phyloP scores from a whole-genome alignment of 2,113 vertebrate species.

The Rhinoderma darwinii region DNA sequence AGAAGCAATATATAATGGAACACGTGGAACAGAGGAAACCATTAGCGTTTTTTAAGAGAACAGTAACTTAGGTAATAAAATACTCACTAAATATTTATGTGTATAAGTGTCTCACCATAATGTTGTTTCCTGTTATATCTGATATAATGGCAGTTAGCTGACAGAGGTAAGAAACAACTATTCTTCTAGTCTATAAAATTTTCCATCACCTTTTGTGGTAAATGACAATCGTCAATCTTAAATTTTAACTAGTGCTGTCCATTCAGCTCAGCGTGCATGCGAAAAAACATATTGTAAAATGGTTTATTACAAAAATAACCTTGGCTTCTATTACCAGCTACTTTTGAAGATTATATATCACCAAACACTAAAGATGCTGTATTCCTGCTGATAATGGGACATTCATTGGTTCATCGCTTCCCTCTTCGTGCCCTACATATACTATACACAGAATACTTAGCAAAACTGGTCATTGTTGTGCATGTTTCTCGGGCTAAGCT shows the following conservation, averaged over 20 bases:
- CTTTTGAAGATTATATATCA: neutral
- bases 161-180: neutral
- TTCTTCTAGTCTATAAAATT: neutral
- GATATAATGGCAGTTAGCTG: constrained; percentile 26
- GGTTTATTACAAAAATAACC: neutral
- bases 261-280: neutral
- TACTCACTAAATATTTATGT: constrained; percentile 46
- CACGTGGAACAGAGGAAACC: constrained; percentile 43
- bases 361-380: neutral
- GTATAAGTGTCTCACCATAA: constrained; percentile 39
- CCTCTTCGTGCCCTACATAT: neutral
- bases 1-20: constrained; percentile 37
- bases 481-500: too few relatives aligned
- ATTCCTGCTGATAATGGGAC: neutral
- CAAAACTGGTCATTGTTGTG: neutral
- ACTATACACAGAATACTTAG: neutral
- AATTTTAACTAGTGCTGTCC: neutral
- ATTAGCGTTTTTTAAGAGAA: constrained; percentile 44
- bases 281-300: neutral
- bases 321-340: too few relatives aligned
- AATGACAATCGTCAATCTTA: neutral
- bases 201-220: neutral
- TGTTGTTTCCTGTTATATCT: constrained; percentile 37
- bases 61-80: constrained; percentile 41
- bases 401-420: neutral